A percentile compares a stretch with the other conserved stretches of the same genome.
Conservation (phyloP, 2,113 vertebrate species). For the Puffinus mauretanicus region DNA sequence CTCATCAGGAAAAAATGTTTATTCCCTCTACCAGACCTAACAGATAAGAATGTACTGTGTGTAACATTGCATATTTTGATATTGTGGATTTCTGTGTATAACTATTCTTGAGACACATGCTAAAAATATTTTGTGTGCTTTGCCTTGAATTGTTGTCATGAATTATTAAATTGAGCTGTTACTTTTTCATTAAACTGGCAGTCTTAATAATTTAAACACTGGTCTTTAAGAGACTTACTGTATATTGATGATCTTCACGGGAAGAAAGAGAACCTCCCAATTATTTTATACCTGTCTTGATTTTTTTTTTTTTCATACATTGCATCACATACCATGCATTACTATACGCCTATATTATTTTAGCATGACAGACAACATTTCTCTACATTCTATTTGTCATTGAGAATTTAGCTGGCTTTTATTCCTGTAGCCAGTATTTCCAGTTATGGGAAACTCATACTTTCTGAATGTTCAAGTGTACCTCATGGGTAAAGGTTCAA, state of each 20-base stretch:
- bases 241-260: neutral
- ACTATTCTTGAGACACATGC: neutral
- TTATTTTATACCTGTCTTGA: neutral
- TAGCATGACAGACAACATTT: neutral
- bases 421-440: neutral
- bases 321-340: neutral
- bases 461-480: neutral
- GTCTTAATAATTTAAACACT: constrained; percentile 47
- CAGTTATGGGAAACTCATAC: neutral
- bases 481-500: neutral
- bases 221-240: constrained; percentile 19
- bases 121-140: constrained; percentile 51
- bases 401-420: neutral
- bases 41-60: constrained; percentile 33
- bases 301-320: neutral
- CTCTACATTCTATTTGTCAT: neutral
- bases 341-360: neutral
- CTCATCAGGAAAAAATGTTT: constrained; percentile 67
- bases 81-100: neutral
- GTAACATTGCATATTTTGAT: neutral
- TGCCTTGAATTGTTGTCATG: constrained; percentile 28
- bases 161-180: constrained; percentile 53
- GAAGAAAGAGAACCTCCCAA: neutral
- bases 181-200: constrained; percentile 29
- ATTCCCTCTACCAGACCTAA: constrained; percentile 41